Conservation (phyloP, 2,888 invertebrate genomes). For the Andrena hattorfiana region DNA sequence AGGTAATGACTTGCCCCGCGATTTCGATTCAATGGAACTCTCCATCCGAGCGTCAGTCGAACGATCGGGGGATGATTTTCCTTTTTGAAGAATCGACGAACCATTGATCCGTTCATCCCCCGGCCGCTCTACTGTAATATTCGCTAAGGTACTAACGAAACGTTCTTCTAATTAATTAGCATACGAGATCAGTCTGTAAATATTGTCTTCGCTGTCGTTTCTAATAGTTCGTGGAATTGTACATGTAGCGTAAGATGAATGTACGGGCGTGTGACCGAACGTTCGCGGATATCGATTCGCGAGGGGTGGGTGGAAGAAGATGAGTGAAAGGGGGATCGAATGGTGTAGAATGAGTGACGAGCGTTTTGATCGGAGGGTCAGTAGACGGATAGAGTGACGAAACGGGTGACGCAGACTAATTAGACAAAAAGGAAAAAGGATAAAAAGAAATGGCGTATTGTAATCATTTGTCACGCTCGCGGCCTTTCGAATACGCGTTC, state of each 20-base stretch:
- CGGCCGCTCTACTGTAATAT: slow-evolving; percentile 55
- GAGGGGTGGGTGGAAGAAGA: too few species aligned
- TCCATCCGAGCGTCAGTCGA: slow-evolving; percentile 33
- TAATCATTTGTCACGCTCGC: slow-evolving; percentile 45
- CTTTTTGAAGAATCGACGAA: background rate
- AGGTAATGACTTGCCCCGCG: background rate
- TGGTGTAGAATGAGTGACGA: slow-evolving; percentile 20
- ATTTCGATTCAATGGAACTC: slow-evolving; percentile 30
- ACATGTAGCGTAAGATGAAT: slow-evolving; percentile 54
- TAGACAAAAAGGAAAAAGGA: slow-evolving; percentile 18
- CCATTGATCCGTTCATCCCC: slow-evolving; percentile 18
- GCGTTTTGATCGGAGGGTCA: slow-evolving; percentile 3
- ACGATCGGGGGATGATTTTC: slow-evolving; percentile 35
- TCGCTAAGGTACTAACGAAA: slow-evolving; percentile 70
- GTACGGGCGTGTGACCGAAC: slow-evolving; percentile 44
- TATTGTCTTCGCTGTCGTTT: slow-evolving; percentile 79
- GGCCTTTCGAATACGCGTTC: slow-evolving; percentile 37
- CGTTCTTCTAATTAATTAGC: slow-evolving; percentile 73
- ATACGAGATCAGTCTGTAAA: slow-evolving; percentile 76
- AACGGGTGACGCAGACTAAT: slow-evolving; percentile 32
- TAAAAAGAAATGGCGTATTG: slow-evolving; percentile 9
- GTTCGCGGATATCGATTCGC: background rate
- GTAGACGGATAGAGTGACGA: slow-evolving; percentile 1
- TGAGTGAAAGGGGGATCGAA: background rate
- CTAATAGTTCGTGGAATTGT: slow-evolving; percentile 57